These are phyloP conservation scores for Sarcophaga peregrina DNA, from an alignment of 1,140 invertebrate species.

Conservation along the genomic window DNA sequence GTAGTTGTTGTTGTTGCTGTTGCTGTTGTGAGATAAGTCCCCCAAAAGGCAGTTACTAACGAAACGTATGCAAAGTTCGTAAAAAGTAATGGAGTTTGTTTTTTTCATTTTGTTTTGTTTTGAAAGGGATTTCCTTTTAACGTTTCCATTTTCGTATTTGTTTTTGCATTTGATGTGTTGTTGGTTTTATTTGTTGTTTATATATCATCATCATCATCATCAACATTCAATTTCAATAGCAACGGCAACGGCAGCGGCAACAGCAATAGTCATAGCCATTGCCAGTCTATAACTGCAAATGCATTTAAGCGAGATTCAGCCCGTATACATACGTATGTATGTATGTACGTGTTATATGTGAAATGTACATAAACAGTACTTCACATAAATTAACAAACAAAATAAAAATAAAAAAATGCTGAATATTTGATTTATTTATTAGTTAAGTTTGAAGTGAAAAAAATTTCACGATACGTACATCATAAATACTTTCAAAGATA, in stretches of 20 bases:
- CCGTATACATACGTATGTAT: too few relatives aligned
- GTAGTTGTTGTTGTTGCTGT: not conserved
- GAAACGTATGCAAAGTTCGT: constrained; percentile 17
- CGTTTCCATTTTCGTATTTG: not conserved
- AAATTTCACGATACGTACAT: too few relatives aligned
- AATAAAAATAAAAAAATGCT: not conserved
- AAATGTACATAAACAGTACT: not conserved
- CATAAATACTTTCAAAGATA: too few relatives aligned
- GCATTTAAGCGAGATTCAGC: not conserved
- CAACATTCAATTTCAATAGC: not conserved
- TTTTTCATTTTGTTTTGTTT: constrained; percentile 9
- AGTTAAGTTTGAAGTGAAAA: not conserved
- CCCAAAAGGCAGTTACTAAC: constrained; percentile 16
- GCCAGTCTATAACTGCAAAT: too few relatives aligned
- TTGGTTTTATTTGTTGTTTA: not conserved
- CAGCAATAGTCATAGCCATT: too few relatives aligned
- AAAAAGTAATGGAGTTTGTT: constrained; percentile 1
- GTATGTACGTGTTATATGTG: not conserved
- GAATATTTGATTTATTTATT: constrained; percentile 20
- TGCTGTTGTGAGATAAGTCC: not conserved
- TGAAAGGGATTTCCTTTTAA: constrained; percentile 17
- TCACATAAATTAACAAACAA: too few relatives aligned
- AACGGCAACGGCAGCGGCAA: too few relatives aligned
- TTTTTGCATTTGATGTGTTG: not conserved
- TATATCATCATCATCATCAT: too few relatives aligned